phyloP scores from a whole-genome alignment of 1,140 invertebrate species.

The Mercenaria mercenaria region DNA sequence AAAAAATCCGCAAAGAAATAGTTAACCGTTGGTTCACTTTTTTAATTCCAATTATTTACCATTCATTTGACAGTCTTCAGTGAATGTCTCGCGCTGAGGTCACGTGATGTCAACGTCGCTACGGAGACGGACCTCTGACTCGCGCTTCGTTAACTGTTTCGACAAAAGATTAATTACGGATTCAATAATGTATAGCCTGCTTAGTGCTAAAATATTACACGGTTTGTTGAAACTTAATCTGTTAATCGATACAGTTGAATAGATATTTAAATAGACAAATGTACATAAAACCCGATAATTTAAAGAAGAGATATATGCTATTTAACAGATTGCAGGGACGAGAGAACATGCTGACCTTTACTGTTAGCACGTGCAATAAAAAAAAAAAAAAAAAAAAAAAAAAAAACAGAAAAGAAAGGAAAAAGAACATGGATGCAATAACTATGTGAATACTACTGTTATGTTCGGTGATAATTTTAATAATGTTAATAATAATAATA shows the following conservation, averaged over 20 bases:
- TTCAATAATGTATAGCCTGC: conserved; percentile 36
- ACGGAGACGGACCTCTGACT: conserved; percentile 50
- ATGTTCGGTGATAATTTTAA: too few relatives aligned
- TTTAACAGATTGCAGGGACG: too few relatives aligned
- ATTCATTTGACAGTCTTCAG: conserved; percentile 20
- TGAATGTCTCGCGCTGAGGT: conserved; percentile 37
- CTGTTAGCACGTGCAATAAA: too few relatives aligned
- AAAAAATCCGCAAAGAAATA: not conserved
- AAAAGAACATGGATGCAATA: too few relatives aligned
- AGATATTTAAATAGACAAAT: conserved; percentile 12
- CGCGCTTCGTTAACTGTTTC: conserved; percentile 19
- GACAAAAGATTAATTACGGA: conserved; percentile 54
- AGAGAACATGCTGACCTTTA: too few relatives aligned
- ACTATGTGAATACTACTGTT: too few relatives aligned
- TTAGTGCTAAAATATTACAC: conserved; percentile 50
- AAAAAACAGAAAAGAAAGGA: too few relatives aligned
- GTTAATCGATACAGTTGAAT: conserved; percentile 44
- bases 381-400: too few relatives aligned
- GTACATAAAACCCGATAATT: too few relatives aligned
- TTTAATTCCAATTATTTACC: not conserved
- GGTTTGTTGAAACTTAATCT: conserved; percentile 46
- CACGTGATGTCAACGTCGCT: conserved; percentile 59
- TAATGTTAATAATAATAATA: too few relatives aligned
- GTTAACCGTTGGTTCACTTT: not conserved
- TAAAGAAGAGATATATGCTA: too few relatives aligned